Evolutionary conservation across 2,113 vertebrate species (phyloP), one percentile per base, ranked within the genome.

Genomic region (Neofelis nebulosa): DNA sequence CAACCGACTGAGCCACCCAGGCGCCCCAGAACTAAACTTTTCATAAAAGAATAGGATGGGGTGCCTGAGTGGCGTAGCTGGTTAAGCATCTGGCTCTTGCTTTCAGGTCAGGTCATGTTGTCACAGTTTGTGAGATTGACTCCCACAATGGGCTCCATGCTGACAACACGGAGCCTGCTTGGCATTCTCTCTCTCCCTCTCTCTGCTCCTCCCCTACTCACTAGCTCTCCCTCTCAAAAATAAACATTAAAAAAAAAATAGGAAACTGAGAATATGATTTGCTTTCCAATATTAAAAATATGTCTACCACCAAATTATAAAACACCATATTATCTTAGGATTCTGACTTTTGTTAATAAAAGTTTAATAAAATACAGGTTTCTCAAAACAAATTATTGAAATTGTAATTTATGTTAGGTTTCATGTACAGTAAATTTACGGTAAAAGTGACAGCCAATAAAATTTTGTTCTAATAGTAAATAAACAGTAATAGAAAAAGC

Each of bases 351-450:
- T 90, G 31, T 88, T 93, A 84, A 81, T 81, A 91, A 91, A 96
- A 94, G 71, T 84, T 52, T 63, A 92, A 86, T 36, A n/a, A 87
- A 86, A 84, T 88, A 21, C 66, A 78, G 5, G 33, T 85, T 94
- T 95, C 63, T 36, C 83, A 81, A 96, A 95, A 94, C 48, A 83
- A 27, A 89, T 45, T 38, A 94, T 4, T 71, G 68, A 92, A 95
- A 86, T 89, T 29, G 13, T 65, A 79, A 97, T 73, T 91, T 92
- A 89, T 15, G 78, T 79, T 61, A 92, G 79, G 41, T 50, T 92
- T 74, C 92, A 76, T 33, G 12, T 80, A 88, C 92, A 86, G 92
- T 82, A 95, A 93, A 80, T 68, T 95, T 69, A 76, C 5, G 25
- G 13, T 69, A 89, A 82, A 95, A 92, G n/a, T 76, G 80, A 74